Evolutionary conservation across 2,113 vertebrate genomes (phyloP), one percentile per base, ranked within the genome.

Genomic region (Periophthalmus modestus): DNA sequence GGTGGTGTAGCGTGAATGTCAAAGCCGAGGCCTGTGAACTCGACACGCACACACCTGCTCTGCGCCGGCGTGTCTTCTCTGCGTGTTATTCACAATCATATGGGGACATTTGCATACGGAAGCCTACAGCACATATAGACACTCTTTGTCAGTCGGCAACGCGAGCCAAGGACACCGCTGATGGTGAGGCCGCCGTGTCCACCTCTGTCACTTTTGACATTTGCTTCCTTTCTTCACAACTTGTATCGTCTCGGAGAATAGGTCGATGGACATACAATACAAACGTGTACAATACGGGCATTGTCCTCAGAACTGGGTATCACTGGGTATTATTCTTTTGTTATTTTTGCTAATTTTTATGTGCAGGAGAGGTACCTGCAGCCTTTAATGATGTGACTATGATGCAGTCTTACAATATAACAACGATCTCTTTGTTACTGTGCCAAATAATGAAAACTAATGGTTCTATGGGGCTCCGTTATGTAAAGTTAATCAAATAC

Each of bases 1-100:
- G 90, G 94, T 95, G 95, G 94, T 90, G 93, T 95, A 93, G 95
- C 95, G 88, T 96, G 95, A 96, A 96, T 96, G 96, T 97, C 96
- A 96, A 95, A 96, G 95, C 94, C 93, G 79, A 91, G 95, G 95
- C 93, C 93, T 84, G 93, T 93, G 95, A 95, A 94, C 94, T 94
- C 94, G 94, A 62, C 39, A 68, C 65, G 50, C 77, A 77, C 66
- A 73, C 82, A 79, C 82, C 71, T 79, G 61, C 78, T 69, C 78
- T 59, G 81, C 80, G 72, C 24, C 23, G 73, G 75, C 72, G 82
- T 75, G 74, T 69, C 81, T 87, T 52, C 83, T 87, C 82, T 86
- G 89, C 84, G 82, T 88, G 75, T 76, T 79, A 87, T 81, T 88
- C 81, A 65, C 74, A 81, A 73, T 82, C 75, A 81, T 52, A 77